phyloP scores from a whole-genome alignment of 1,140 invertebrate genomes.

The Thaumatotibia leucotreta region DNA sequence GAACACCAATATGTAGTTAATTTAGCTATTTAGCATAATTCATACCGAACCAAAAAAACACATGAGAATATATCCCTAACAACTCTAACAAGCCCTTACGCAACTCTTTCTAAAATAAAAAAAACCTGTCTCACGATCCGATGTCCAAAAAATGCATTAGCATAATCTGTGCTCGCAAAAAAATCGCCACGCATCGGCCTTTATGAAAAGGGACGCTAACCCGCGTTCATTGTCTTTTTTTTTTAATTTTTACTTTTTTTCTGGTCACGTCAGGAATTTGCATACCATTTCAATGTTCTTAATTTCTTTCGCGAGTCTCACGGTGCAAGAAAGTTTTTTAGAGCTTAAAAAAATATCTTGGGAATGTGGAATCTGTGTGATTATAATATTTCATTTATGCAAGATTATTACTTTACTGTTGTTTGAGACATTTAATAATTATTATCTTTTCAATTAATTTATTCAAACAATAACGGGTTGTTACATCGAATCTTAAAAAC shows the following conservation, averaged over 20 bases:
- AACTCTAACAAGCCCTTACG: slow-evolving; percentile 15
- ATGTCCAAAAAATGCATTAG: slow-evolving; percentile 69
- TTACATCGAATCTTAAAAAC: neutral
- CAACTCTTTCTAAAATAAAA: slow-evolving; percentile 25
- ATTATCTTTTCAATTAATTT: neutral
- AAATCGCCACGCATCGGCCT: slow-evolving; percentile 49
- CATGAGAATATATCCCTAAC: slow-evolving; percentile 23
- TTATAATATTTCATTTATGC: slow-evolving; percentile 14
- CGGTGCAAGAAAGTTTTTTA: slow-evolving; percentile 37
- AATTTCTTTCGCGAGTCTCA: slow-evolving; percentile 62
- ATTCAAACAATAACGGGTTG: neutral
- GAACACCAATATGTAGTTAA: neutral
- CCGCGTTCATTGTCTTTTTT: slow-evolving; percentile 40
- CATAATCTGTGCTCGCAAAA: slow-evolving; percentile 58
- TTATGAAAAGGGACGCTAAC: slow-evolving; percentile 12
- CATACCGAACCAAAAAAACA: neutral
- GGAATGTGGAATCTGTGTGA: neutral
- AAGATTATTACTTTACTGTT: neutral
- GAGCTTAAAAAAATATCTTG: slow-evolving; percentile 19
- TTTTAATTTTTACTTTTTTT: slow-evolving; percentile 35
- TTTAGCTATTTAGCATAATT: neutral
- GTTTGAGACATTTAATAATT: neutral
- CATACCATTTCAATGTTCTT: slow-evolving; percentile 36
- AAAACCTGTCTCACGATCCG: slow-evolving; percentile 33
- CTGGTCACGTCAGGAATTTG: slow-evolving; percentile 59